Evolutionary conservation across 2,888 invertebrate genomes (phyloP).

Genomic region (Protula sp.): DNA sequence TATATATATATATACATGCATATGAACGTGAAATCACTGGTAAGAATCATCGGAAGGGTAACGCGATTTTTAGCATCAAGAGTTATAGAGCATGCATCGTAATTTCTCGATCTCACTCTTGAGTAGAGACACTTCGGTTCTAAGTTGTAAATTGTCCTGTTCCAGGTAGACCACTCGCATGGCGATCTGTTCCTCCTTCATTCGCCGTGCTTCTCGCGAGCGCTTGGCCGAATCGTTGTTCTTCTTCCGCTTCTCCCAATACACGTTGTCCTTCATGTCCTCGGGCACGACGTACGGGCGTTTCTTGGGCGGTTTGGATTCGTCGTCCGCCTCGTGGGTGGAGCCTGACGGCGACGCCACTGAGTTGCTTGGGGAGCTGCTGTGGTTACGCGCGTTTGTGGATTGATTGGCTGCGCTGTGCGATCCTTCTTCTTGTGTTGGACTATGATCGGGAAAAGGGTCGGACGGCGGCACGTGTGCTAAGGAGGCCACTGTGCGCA

Average conservation of each 20-base stretch:
- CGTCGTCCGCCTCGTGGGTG: neutral
- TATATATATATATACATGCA: too few species aligned
- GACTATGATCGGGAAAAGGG: neutral
- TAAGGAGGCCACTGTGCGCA: neutral
- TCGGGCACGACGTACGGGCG: slow-evolving; percentile 32
- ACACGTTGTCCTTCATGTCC: slow-evolving; percentile 44
- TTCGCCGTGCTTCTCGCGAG: slow-evolving; percentile 49
- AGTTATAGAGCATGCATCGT: slow-evolving; percentile 43
- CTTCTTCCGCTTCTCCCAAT: slow-evolving; percentile 53
- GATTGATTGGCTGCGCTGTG: too few species aligned
- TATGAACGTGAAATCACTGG: too few species aligned
- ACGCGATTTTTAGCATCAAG: too few species aligned
- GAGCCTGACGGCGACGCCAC: neutral
- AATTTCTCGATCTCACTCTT: slow-evolving; percentile 47
- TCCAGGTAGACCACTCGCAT: slow-evolving; percentile 45
- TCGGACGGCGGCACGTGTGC: neutral
- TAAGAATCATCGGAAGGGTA: too few species aligned
- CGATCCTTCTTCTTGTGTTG: too few species aligned
- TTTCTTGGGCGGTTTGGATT: slow-evolving; percentile 34
- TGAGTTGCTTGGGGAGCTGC: neutral
- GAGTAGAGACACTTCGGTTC: slow-evolving; percentile 45
- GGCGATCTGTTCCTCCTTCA: slow-evolving; percentile 52
- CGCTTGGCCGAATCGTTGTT: slow-evolving; percentile 55
- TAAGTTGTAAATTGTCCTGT: slow-evolving; percentile 49
- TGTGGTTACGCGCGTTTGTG: neutral